Percentiles rank a stretch among this genome's conserved stretches.
Evolutionary conservation across 2,797 vertebrate genomes (phyloP).

Genomic region (Microchirus variegatus): DNA sequence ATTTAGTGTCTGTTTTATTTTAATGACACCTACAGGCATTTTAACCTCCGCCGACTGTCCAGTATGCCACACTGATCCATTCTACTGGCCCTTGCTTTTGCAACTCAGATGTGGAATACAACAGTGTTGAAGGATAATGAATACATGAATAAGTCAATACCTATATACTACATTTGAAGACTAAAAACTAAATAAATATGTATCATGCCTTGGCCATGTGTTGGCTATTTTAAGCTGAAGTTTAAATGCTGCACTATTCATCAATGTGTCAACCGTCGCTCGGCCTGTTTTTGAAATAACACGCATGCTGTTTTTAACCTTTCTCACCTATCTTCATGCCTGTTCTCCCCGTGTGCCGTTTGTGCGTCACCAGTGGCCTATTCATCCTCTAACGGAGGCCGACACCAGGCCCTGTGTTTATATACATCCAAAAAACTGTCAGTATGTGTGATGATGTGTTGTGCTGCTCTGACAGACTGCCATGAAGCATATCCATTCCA

Average conservation of each 20-base stretch:
- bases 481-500: slow-evolving; percentile 46
- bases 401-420: slow-evolving; percentile 54
- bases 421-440: slow-evolving; percentile 44
- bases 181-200: slow-evolving; percentile 21
- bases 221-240: neutral
- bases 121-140: neutral
- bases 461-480: slow-evolving; percentile 36
- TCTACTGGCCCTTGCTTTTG: slow-evolving; percentile 10
- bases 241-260: slow-evolving; percentile 20
- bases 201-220: slow-evolving; percentile 2
- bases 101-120: neutral
- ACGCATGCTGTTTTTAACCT: slow-evolving; percentile 44
- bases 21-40: slow-evolving; percentile 8
- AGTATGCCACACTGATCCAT: neutral
- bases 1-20: neutral
- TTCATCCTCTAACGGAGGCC: slow-evolving; percentile 48
- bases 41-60: neutral
- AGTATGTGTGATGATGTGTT: slow-evolving; percentile 52
- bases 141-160: neutral
- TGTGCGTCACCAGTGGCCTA: slow-evolving; percentile 39
- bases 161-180: neutral
- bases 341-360: slow-evolving; percentile 26
- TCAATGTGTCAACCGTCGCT: slow-evolving; percentile 19
- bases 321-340: slow-evolving; percentile 28
- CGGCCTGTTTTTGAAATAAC: slow-evolving; percentile 33